Evolutionary conservation across 1,140 invertebrate genomes (phyloP).

Genomic region (Pseudomyrmex cubaensis): DNA sequence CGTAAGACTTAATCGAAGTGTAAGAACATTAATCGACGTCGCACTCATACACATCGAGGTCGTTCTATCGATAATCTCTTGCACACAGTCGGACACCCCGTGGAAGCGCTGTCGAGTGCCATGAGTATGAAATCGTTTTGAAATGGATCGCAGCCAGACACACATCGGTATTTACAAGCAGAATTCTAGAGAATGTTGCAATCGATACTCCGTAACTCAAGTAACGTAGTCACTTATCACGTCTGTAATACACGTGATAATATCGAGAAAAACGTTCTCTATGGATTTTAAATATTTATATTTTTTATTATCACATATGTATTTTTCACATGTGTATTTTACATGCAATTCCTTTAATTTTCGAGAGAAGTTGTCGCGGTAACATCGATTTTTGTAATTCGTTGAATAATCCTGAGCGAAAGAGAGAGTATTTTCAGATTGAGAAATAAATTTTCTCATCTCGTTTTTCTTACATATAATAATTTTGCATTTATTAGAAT

Average conservation of each 20-base stretch:
- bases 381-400: background rate
- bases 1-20: conserved; percentile 25
- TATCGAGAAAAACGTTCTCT: background rate
- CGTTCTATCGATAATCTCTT: conserved; percentile 19
- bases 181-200: conserved; percentile 19
- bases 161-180: background rate
- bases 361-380: too few relatives aligned
- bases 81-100: background rate
- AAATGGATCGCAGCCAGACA: conserved; percentile 32
- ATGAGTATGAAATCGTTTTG: conserved; percentile 16
- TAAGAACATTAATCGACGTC: conserved; percentile 52
- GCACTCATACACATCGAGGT: conserved; percentile 14
- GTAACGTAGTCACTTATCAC: too few relatives aligned
- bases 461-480: background rate
- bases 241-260: background rate
- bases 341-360: too few relatives aligned
- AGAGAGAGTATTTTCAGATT: background rate
- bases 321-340: too few relatives aligned
- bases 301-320: background rate
- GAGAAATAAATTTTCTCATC: background rate
- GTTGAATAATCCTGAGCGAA: background rate
- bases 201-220: background rate
- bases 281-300: background rate
- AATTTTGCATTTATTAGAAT: background rate
- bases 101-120: conserved; percentile 11